These are phyloP conservation scores for Hetaerina titia DNA, from an alignment of 2,888 invertebrate species.

Conservation along the genomic window DNA sequence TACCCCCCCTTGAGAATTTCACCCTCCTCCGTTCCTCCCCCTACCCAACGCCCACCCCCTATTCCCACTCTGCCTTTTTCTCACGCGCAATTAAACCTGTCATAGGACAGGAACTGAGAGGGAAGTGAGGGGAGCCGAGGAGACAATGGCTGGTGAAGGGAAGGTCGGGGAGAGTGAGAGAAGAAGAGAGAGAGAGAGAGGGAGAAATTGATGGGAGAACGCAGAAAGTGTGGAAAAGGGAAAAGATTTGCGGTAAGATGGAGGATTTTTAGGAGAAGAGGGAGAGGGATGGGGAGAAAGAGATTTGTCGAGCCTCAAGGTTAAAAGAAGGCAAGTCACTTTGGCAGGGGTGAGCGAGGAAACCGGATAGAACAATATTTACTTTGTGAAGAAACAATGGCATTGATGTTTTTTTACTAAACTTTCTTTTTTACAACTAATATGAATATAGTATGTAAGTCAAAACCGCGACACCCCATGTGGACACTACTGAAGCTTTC, in stretches of 20 bases:
- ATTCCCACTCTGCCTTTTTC: background rate
- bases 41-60: background rate
- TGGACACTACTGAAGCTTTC: no score
- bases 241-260: background rate
- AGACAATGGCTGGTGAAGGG: background rate
- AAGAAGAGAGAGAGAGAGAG: background rate
- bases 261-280: background rate
- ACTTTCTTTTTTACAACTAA: background rate
- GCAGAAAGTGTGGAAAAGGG: background rate
- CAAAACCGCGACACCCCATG: no score
- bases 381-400: background rate
- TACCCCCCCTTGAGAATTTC: no score
- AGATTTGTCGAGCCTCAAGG: background rate
- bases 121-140: background rate
- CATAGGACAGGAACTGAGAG: background rate
- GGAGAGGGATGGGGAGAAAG: background rate
- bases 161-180: background rate
- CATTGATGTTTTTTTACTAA: background rate
- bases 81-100: background rate
- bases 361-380: background rate
- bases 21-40: no score
- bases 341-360: background rate
- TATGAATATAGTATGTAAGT: no score
- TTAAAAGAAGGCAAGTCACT: no score
- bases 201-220: no score